Base-by-base conservation (phyloP, 2,888 invertebrate species). In the Cosmopolites sordidus region DNA sequence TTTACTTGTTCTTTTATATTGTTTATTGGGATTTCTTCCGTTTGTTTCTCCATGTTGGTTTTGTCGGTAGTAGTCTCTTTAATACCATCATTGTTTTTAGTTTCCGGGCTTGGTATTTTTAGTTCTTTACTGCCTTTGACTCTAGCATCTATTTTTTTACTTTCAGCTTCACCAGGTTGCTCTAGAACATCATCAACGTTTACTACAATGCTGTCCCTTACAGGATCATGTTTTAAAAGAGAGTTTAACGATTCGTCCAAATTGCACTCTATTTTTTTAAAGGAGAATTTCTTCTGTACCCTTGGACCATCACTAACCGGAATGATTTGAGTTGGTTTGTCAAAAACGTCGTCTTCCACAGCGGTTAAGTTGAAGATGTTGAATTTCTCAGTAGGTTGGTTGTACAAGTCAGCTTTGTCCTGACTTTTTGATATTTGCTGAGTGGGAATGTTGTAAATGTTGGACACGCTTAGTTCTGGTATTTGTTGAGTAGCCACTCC, bases 351-450 rank as follows among this genome's bases (percentile, higher is more conserved):
- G 16, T 46, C 44, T n/a, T 33, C 33, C 38, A 9, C n/a, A 3
- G 12, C 5, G 37, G 37, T 11, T 37, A 12, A 37, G 12, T 18
- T 43, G 18, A 17, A n/a, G 11, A 3, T 5, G 3, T 40, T 9
- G 11, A 51, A 16, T 40, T 43, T 51, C 52, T 61, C 60, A 18
- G 61, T 60, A 5, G 58, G 44, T 33, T 42, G 42, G 37, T 54
- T 51, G 42, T 56, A 60, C 43, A 59, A 17, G 40, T 58, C 54
- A 8, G 58, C 55, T 8, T 58, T 50, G 33, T 16, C 16, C 30
- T 40, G 2, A 44, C 6, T 12, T 27, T 14, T 8, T 8, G 30
- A 15, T 5, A 43, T 14, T 38, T 43, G 38, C 18, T 47, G 43
- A 27, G 52, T 48, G 2, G 37, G n/a, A n/a, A 12, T 41, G 6